Conservation (phyloP, 2,797 vertebrate species). For the Garrulus glandarius region DNA sequence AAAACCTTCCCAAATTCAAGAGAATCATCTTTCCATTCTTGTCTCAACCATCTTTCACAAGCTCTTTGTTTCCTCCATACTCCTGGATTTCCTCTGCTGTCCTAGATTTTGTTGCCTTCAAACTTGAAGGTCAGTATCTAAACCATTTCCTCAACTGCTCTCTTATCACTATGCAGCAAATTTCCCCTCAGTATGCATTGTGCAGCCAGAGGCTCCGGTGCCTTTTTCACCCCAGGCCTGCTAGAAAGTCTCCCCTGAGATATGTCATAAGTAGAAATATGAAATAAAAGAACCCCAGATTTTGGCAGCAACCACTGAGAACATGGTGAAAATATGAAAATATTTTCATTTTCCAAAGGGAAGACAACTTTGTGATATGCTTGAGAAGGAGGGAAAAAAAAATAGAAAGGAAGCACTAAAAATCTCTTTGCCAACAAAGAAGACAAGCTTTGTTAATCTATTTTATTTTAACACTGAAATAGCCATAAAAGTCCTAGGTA, state of each 20-base stretch:
- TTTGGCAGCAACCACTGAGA: not conserved
- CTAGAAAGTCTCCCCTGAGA: not conserved
- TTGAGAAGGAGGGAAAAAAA: not conserved
- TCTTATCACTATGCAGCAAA: not conserved
- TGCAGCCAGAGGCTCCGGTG: not conserved
- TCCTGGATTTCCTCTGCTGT: not conserved
- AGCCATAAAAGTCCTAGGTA: not conserved
- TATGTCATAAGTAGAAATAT: not conserved
- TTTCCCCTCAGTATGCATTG: not conserved
- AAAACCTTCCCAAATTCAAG: not conserved
- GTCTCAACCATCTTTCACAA: not conserved
- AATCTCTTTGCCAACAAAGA: not conserved
- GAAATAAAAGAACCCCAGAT: not conserved
- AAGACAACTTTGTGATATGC: not conserved
- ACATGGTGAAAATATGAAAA: not conserved
- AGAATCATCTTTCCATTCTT: not conserved
- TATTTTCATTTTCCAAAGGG: not conserved
- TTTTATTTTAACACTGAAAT: not conserved
- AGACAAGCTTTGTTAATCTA: not conserved
- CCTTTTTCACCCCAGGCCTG: not conserved
- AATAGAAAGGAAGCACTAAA: not conserved
- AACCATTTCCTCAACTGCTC: not conserved
- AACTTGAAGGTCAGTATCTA: not conserved
- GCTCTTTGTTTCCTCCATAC: not conserved
- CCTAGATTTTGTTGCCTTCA: not conserved